Conservation (phyloP, 2,888 invertebrate species). For the Lysandra bellargus region DNA sequence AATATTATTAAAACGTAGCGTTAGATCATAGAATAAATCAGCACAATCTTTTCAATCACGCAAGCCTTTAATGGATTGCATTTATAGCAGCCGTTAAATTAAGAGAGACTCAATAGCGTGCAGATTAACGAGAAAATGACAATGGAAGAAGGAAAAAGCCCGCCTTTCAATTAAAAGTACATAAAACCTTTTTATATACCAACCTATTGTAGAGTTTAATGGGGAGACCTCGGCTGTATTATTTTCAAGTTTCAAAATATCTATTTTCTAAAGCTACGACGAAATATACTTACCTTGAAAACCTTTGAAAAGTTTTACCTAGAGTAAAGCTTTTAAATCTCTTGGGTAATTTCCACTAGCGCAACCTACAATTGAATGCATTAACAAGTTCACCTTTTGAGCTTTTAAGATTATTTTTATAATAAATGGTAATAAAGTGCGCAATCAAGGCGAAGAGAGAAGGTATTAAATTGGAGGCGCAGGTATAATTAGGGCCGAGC, state of each 20-base stretch:
- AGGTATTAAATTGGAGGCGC: conserved; percentile 31
- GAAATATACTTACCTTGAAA: background rate
- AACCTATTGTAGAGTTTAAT: background rate
- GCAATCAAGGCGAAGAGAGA: conserved; percentile 16
- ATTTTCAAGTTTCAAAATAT: background rate
- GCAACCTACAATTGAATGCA: no score
- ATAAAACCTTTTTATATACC: background rate
- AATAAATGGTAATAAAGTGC: background rate
- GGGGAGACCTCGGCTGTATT: background rate
- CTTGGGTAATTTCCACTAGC: no score
- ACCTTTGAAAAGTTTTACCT: background rate
- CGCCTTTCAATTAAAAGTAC: conserved; percentile 1
- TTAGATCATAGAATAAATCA: conserved; percentile 4
- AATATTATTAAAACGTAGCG: background rate
- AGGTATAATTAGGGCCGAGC: conserved; percentile 47
- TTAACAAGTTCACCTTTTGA: no score
- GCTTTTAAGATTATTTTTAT: background rate
- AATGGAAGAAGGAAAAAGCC: background rate
- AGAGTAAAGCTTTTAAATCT: no score
- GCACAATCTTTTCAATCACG: conserved; percentile 15
- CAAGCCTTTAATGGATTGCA: conserved; percentile 14
- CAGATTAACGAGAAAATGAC: conserved; percentile 28
- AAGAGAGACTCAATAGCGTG: conserved; percentile 6
- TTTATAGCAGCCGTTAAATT: conserved; percentile 22
- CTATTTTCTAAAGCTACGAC: background rate